Evolutionary conservation across 1,140 invertebrate species (phyloP).

Genomic region (Brachionus asplanchnoidis): DNA sequence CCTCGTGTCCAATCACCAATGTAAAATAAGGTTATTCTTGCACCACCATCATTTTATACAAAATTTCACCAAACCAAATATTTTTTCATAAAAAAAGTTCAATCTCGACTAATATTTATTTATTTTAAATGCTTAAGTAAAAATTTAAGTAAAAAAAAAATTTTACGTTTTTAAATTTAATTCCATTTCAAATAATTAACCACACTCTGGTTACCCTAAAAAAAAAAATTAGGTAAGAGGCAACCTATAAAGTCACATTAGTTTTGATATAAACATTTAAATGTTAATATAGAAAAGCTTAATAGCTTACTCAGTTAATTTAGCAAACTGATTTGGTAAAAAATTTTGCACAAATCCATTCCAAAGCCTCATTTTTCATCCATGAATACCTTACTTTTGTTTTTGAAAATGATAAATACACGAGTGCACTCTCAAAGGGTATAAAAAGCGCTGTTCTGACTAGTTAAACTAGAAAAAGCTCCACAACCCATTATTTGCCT

Average conservation of each 20-base stretch:
- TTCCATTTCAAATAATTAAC: too few species aligned
- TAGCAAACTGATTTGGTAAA: not conserved
- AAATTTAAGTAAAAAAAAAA: too few species aligned
- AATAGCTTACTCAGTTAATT: not conserved
- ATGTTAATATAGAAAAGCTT: not conserved
- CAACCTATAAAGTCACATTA: not conserved
- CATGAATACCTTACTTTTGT: not conserved
- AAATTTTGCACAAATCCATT: not conserved
- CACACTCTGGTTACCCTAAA: not conserved
- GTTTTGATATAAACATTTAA: not conserved
- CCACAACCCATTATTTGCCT: not conserved
- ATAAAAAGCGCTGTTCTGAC: not conserved
- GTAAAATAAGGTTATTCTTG: too few species aligned
- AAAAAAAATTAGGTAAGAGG: too few species aligned
- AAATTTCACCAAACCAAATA: too few species aligned
- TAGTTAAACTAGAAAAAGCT: slow-evolving; percentile 5
- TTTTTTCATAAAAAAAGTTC: too few species aligned
- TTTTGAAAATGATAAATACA: not conserved
- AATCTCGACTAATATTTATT: too few species aligned
- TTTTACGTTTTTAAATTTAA: too few species aligned
- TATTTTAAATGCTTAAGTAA: too few species aligned
- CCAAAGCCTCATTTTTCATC: not conserved
- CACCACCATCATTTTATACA: too few species aligned
- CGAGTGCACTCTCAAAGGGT: not conserved
- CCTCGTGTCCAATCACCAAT: too few species aligned